Conservation (phyloP, 2,797 vertebrate genomes). For the Phrynocephalus forsythii region DNA sequence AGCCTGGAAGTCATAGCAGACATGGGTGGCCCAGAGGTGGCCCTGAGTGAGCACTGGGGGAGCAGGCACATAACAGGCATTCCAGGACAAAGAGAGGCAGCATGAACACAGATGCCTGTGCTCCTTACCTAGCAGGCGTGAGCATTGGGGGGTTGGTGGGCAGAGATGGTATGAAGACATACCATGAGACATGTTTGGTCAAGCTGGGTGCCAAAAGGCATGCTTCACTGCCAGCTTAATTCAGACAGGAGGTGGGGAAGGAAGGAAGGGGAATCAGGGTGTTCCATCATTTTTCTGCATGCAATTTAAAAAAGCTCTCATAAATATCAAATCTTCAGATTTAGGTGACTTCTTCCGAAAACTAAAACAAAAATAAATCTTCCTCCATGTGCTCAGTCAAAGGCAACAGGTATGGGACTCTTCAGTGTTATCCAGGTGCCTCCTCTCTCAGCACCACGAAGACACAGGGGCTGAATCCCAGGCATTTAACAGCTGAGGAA, state of each 20-base stretch:
- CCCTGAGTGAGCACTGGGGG: background rate
- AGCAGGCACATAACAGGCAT: too few species aligned
- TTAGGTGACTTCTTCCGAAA: background rate
- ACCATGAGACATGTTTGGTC: background rate
- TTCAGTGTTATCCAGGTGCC: background rate
- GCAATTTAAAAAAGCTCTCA: too few species aligned
- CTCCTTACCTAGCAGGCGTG: background rate
- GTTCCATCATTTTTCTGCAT: background rate
- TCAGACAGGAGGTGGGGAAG: background rate
- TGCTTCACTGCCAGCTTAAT: background rate
- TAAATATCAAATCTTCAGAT: too few species aligned
- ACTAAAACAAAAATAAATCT: background rate
- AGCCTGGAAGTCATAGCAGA: background rate
- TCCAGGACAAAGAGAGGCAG: background rate
- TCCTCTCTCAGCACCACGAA: background rate
- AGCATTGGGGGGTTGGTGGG: too few species aligned
- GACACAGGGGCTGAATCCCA: background rate
- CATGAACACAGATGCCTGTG: background rate
- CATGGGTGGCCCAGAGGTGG: background rate
- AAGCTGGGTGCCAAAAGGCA: background rate
- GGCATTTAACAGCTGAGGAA: background rate
- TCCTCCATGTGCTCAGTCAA: background rate
- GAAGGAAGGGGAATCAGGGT: background rate
- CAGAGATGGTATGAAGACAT: background rate
- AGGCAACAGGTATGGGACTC: background rate